Evolutionary conservation across 2,113 vertebrate species (phyloP), one percentile per base, ranked within the genome.

Genomic region (Prionailurus bengalensis): DNA sequence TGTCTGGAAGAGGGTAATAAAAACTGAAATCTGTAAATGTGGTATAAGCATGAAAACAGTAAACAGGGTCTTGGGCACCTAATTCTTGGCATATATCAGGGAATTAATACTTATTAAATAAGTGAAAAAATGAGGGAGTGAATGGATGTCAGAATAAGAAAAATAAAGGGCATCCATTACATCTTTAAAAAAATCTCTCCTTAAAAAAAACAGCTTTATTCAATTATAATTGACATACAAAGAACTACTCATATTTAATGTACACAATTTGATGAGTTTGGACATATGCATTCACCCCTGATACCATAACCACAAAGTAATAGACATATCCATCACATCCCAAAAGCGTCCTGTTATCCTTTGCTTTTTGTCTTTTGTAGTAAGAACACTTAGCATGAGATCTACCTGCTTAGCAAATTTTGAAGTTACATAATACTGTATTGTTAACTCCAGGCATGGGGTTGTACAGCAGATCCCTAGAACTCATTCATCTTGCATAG

Each of bases 81-180:
- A 29, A 91, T 84, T 89, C 33, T 10, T 76, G 80, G 39, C 36
- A 81, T 58, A 27, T 63, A 71, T 14, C 42, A 83, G n/a, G 23
- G 42, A n/a, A 6, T 91, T 58, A 55, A 78, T 55, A 33, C 36
- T 82, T 55, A 45, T 31, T 65, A 76, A 79, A 71, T 66, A 65
- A 63, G 68, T 31, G 42, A 9, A 61, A 66, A 53, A 53, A 81
- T 23, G 29, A 68, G 51, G 31, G 6, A 68, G 36, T 66, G 53
- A 87, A 89, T 87, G 53, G 87, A 89, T 84, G 79, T 58, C 45
- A 94, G 89, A 84, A 66, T 94, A 65, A 94, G 58, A 94, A 79
- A 88, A 83, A 23, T 27, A 76, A 80, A 53, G n/a, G 17, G 21
- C 27, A 74, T 73, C 74, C 11, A 16, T 55, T 83, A 27, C 68